A percentile compares a stretch with the other conserved stretches of the same genome.
phyloP scores from a whole-genome alignment of 2,888 invertebrate species.

The Girardia tigrina region DNA sequence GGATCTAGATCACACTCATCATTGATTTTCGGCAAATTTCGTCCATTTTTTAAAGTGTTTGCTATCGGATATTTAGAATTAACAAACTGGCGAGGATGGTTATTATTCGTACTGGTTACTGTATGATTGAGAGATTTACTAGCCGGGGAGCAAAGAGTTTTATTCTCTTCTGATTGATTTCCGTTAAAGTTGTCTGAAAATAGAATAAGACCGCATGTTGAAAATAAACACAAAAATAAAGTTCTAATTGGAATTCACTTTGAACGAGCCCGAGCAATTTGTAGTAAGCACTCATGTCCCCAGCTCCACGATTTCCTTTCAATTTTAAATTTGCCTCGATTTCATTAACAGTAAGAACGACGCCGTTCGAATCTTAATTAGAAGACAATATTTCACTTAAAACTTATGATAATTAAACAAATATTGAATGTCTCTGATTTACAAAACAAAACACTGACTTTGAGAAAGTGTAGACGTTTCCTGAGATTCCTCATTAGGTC shows the following conservation, averaged over 20 bases:
- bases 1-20: not conserved
- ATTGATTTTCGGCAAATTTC: not conserved
- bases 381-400: too few relatives aligned
- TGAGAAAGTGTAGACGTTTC: not conserved
- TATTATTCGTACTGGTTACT: not conserved
- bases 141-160: not conserved
- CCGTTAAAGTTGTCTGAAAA: not conserved
- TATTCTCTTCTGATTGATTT: not conserved
- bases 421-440: too few relatives aligned
- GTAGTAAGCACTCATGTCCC: constrained; percentile 7
- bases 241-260: not conserved
- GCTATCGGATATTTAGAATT: constrained; percentile 11
- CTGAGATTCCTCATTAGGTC: not conserved
- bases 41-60: not conserved
- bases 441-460: not conserved
- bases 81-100: not conserved
- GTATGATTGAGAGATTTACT: not conserved
- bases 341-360: constrained; percentile 5
- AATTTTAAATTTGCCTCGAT: constrained; percentile 3
- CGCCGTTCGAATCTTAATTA: not conserved
- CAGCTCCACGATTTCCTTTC: constrained; percentile 6
- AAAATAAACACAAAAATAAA: not conserved
- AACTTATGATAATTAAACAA: too few relatives aligned
- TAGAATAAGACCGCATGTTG: too few relatives aligned
- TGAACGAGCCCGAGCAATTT: not conserved